These are phyloP conservation scores for Heliopora coerulea DNA, from an alignment of 92 coral and sea anemone species.

Conservation along the genomic window DNA sequence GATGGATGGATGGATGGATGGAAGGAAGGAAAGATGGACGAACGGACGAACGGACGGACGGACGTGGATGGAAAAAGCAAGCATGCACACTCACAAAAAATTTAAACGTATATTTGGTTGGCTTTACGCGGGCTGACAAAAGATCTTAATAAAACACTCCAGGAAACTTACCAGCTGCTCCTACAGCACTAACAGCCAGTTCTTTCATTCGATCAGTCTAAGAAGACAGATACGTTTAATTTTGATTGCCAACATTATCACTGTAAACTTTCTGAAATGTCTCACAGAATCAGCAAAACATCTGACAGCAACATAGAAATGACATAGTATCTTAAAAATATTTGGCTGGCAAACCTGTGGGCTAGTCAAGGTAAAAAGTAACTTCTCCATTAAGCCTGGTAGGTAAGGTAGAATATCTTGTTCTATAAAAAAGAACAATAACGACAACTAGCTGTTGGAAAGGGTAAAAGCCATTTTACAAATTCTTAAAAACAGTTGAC, in stretches of 20 bases:
- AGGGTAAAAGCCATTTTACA: too few relatives aligned
- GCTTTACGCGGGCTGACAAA: too few relatives aligned
- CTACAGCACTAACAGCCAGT: slow-evolving; percentile 92
- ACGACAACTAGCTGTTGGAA: too few relatives aligned
- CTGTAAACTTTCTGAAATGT: neutral
- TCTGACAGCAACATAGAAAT: too few relatives aligned
- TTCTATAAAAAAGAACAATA: slow-evolving; percentile 51
- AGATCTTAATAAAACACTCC: neutral
- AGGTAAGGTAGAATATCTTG: slow-evolving; percentile 88
- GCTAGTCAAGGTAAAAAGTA: slow-evolving; percentile 67
- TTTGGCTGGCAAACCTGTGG: slow-evolving; percentile 60
- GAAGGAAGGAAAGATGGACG: neutral
- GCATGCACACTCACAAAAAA: neutral
- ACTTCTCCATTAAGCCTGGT: slow-evolving; percentile 78
- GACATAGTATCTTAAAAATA: too few relatives aligned
- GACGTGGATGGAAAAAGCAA: neutral
- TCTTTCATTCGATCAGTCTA: slow-evolving; percentile 80
- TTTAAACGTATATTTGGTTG: too few relatives aligned
- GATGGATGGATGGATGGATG: neutral
- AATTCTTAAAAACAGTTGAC: too few relatives aligned
- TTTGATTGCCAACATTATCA: neutral
- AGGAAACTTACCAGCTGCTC: slow-evolving; percentile 75
- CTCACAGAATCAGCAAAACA: too few relatives aligned
- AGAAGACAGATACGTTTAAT: slow-evolving; percentile 3
- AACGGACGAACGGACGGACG: neutral